A percentile compares a stretch with the other conserved stretches of the same genome.
Conservation (phyloP, 2,888 invertebrate genomes). For the Habroteleia sp. region DNA sequence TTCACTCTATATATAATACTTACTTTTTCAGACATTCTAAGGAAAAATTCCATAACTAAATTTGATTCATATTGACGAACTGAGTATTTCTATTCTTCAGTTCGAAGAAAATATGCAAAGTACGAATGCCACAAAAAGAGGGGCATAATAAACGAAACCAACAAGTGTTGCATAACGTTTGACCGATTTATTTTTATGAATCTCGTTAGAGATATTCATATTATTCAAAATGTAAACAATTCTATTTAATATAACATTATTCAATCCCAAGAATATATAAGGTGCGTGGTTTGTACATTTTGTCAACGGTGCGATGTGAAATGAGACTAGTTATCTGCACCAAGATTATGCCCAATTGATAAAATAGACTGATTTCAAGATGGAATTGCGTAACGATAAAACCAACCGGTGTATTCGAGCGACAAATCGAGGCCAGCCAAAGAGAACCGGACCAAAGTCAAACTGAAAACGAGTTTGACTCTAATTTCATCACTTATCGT, state of each 20-base stretch:
- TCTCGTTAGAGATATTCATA: slow-evolving; percentile 18
- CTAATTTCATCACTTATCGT: slow-evolving; percentile 36
- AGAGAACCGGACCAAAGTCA: background rate
- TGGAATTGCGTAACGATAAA: slow-evolving; percentile 7
- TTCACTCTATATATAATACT: slow-evolving; percentile 10
- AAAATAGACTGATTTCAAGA: background rate
- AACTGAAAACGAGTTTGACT: slow-evolving; percentile 14
- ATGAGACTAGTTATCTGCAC: background rate
- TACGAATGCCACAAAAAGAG: slow-evolving; percentile 31
- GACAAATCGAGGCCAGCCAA: slow-evolving; percentile 4
- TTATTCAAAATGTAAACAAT: slow-evolving; percentile 20
- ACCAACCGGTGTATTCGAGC: slow-evolving; percentile 3
- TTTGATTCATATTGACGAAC: background rate
- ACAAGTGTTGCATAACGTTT: slow-evolving; percentile 54
- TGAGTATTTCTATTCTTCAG: slow-evolving; percentile 17
- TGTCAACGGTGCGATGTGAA: background rate
- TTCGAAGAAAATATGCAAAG: slow-evolving; percentile 25
- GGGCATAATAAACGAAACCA: slow-evolving; percentile 34
- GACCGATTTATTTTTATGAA: slow-evolving; percentile 35
- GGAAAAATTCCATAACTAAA: slow-evolving; percentile 13
- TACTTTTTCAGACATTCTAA: slow-evolving; percentile 20
- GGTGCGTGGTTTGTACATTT: too few species aligned
- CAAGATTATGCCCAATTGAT: background rate
- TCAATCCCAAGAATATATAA: background rate
- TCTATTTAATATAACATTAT: slow-evolving; percentile 5